These are phyloP conservation scores for Tangara arthus DNA, from an alignment of 2,797 vertebrate genomes.

Conservation along the genomic window DNA sequence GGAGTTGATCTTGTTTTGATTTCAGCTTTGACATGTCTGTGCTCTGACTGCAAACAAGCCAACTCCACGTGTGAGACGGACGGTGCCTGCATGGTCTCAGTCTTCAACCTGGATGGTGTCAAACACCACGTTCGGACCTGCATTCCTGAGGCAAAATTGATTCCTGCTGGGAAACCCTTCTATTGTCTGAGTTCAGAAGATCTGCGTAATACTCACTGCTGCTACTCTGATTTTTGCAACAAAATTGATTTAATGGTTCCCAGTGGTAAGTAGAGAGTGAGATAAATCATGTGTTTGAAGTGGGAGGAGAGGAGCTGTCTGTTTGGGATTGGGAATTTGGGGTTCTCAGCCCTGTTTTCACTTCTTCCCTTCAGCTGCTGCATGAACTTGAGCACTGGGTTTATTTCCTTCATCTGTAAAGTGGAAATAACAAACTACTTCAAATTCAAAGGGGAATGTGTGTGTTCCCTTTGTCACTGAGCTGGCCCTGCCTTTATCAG, in stretches of 20 bases:
- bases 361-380: background rate
- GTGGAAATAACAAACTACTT: background rate
- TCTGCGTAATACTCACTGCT: constrained; percentile 93
- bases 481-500: background rate
- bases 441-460: background rate
- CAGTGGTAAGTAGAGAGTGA: constrained; percentile 79
- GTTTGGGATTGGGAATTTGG: background rate
- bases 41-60: constrained; percentile 89
- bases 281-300: background rate
- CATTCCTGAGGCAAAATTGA: constrained; percentile 83
- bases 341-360: background rate
- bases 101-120: constrained; percentile 83
- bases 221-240: constrained; percentile 96
- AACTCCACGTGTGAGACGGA: constrained; percentile 94
- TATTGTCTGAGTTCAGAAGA: constrained; percentile 93
- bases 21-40: constrained; percentile 89
- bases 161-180: constrained; percentile 93
- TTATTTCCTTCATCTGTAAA: background rate
- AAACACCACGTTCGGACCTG: constrained; percentile 90
- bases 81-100: constrained; percentile 96
- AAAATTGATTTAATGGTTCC: constrained; percentile 89
- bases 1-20: background rate
- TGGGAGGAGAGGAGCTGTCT: background rate
- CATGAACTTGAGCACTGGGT: background rate
- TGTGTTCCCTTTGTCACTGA: background rate